Base-by-base conservation (phyloP, 2,113 vertebrate genomes). In the Pelmatolapia mariae region DNA sequence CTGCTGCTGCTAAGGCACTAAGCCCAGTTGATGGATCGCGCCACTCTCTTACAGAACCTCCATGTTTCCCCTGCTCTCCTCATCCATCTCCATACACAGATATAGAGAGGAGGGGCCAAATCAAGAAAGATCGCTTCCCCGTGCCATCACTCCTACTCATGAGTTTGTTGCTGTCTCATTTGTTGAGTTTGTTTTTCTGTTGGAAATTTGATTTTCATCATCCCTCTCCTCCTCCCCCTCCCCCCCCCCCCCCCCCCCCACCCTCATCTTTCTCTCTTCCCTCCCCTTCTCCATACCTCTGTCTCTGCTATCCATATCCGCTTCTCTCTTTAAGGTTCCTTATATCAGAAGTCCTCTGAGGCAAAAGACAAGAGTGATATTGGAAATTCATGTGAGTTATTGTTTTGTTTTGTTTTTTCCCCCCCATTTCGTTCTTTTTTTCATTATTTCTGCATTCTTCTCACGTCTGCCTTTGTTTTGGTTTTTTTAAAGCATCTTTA, bases 331-430 rank as follows among this genome's bases (percentile, higher is more conserved):
- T 92, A 98, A 99, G 98, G 98, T 98, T 98, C 98, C 96, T 98
- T 98, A 96, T 98, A 97, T 97, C 98, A 98, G 96, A 98, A 98
- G 97, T 98, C 98, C 96, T 98, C 98, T 95, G 98, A 99, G 95
- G 97, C 97, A 95, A 98, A 98, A 97, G 97, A 96, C 94, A 96
- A 97, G 97, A 97, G 96, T 98, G 97, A 98, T 97, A 98, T 98
- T 96, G 98, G 97, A 97, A 98, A 97, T 97, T 96, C 98, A 98
- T 99, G 98, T 99, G 98, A 99, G 98, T 99, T 96, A 73, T 96
- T 95, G 91, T 93, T 96, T 97, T 92, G 40, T 88, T 93, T 89
- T 71, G n/a, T 36, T 12, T 4, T 2, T 2, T 1, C 3, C 12
- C 10, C 29, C 26, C 84, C 80, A 38, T 92, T 57, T 80, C 2